phyloP scores from a whole-genome alignment of 2,113 vertebrate genomes.

The Piprites chloris region DNA sequence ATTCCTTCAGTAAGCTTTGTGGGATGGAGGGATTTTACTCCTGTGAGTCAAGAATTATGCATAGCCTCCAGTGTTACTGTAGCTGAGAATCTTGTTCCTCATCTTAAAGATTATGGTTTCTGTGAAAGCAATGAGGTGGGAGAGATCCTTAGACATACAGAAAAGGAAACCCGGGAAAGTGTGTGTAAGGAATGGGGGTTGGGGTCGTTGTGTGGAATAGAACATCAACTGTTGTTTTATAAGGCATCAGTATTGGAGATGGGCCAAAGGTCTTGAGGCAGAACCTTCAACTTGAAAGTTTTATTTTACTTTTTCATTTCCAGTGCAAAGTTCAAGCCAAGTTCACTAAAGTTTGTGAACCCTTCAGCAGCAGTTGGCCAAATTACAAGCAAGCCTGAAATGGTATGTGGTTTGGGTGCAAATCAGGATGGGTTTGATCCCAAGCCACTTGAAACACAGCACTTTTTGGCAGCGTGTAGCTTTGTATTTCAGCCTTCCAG shows the following conservation, averaged over 20 bases:
- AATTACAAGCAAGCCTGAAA: neutral
- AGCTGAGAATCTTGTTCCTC: neutral
- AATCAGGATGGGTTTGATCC: neutral
- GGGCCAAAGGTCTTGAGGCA: neutral
- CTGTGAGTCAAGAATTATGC: neutral
- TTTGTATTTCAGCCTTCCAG: neutral
- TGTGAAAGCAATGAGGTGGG: neutral
- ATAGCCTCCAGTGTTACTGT: neutral
- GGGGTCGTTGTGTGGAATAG: neutral
- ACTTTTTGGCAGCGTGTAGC: neutral
- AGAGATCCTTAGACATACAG: neutral
- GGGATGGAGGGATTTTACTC: neutral
- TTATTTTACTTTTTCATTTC: conserved; percentile 25
- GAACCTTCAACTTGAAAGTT: neutral
- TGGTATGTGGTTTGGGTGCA: conserved; percentile 1
- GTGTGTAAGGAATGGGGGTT: neutral
- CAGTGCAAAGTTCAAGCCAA: conserved; percentile 24
- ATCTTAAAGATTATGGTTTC: neutral
- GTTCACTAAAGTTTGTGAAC: conserved; percentile 17
- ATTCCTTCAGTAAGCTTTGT: neutral
- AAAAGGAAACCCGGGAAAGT: neutral
- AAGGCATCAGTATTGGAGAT: neutral
- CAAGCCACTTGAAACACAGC: neutral
- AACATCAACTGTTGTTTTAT: neutral
- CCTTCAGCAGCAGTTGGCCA: neutral